Evolutionary conservation across 2,113 vertebrate genomes (phyloP).

Genomic region (Pionites leucogaster): DNA sequence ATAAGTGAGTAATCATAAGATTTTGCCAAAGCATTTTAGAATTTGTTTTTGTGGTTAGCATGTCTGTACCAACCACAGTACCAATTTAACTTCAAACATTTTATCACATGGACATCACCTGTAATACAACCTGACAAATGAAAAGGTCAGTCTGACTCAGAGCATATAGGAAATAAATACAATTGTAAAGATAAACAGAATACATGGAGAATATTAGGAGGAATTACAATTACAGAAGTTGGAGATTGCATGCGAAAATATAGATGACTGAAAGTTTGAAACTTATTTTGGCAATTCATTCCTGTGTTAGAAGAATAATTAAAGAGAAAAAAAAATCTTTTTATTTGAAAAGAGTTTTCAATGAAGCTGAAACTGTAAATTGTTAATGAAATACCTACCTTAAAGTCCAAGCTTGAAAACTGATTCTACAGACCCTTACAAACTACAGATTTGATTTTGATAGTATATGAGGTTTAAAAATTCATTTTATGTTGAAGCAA

Average conservation of each 20-base stretch:
- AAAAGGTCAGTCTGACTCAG: slow-evolving; percentile 24
- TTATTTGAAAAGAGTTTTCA: background rate
- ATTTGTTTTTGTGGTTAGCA: background rate
- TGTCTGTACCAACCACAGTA: background rate
- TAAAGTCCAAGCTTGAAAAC: background rate
- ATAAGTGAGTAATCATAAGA: background rate
- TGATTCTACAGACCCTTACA: background rate
- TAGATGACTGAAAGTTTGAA: background rate
- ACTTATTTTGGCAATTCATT: background rate
- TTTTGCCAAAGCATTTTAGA: background rate
- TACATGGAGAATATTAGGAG: background rate
- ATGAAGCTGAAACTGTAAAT: background rate
- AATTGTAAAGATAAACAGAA: background rate
- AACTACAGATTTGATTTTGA: background rate
- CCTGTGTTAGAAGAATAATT: background rate
- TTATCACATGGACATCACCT: background rate
- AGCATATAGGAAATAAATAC: background rate
- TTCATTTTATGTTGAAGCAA: background rate
- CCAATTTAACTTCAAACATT: slow-evolving; percentile 13
- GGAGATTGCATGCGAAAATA: background rate
- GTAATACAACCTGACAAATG: slow-evolving; percentile 35
- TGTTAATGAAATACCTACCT: background rate
- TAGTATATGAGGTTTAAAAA: background rate
- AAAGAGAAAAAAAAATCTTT: background rate
- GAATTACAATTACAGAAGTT: background rate